Evolutionary conservation across 2,113 vertebrate genomes (phyloP).

Genomic region (Anseranas semipalmata): DNA sequence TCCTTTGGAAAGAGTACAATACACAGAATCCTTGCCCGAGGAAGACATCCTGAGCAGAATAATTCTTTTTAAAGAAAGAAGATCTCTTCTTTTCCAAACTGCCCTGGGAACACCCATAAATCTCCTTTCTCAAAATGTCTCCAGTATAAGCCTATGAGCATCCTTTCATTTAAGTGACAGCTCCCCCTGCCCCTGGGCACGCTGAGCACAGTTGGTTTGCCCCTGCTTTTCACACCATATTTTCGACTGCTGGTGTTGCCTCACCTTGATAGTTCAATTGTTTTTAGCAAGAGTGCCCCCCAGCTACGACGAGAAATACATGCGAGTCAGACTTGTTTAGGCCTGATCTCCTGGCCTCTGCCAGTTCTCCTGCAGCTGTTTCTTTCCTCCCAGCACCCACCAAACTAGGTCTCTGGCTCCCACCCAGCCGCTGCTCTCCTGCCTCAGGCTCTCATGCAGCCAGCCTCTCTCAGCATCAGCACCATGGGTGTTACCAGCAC

Average conservation of each 20-base stretch:
- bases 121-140: neutral
- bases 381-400: neutral
- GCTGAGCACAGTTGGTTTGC: neutral
- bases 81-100: neutral
- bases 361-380: neutral
- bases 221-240: neutral
- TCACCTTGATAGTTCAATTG: neutral
- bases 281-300: neutral
- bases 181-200: neutral
- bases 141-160: neutral
- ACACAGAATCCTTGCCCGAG: neutral
- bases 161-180: neutral
- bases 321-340: conserved; percentile 3
- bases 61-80: neutral
- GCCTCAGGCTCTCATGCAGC: neutral
- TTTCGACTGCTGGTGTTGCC: neutral
- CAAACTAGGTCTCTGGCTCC: neutral
- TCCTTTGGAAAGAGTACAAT: neutral
- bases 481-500: neutral
- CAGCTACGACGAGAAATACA: neutral
- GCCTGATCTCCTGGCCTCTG: neutral
- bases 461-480: neutral
- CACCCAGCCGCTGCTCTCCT: neutral
- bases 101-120: neutral
- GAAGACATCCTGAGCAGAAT: neutral